Percentiles rank a stretch among this genome's conserved stretches.
Evolutionary conservation across 2,888 invertebrate genomes (phyloP).

Genomic region (Fragum fragum): DNA sequence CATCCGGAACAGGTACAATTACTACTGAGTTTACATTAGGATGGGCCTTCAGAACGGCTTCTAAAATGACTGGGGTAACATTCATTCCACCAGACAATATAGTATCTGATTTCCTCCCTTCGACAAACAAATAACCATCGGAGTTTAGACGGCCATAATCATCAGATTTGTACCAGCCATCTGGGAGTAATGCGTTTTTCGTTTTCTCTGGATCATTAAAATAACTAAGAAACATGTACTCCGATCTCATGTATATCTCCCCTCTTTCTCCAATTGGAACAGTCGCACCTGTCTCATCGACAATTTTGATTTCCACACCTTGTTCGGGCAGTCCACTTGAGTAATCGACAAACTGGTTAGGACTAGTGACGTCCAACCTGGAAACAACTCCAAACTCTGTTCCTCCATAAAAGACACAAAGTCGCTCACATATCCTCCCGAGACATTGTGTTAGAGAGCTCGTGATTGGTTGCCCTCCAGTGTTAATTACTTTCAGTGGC

Average conservation of each 20-base stretch:
- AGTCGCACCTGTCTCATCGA: background rate
- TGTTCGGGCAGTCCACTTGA: background rate
- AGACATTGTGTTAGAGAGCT: slow-evolving; percentile 12
- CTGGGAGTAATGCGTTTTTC: background rate
- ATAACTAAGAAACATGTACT: slow-evolving; percentile 1
- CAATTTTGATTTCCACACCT: background rate
- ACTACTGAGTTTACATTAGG: slow-evolving; percentile 1
- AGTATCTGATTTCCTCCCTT: slow-evolving; percentile 5
- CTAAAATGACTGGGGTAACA: slow-evolving; percentile 4
- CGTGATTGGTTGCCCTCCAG: slow-evolving; percentile 31
- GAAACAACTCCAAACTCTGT: slow-evolving; percentile 4
- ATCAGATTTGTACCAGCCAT: slow-evolving; percentile 35
- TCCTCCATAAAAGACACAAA: slow-evolving; percentile 20
- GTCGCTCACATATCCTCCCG: slow-evolving; percentile 15
- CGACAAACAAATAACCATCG: slow-evolving; percentile 9
- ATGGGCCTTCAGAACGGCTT: background rate
- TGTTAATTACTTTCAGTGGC: slow-evolving; percentile 9
- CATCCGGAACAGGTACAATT: slow-evolving; percentile 9
- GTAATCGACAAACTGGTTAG: background rate
- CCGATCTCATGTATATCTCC: slow-evolving; percentile 9
- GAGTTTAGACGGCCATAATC: slow-evolving; percentile 12
- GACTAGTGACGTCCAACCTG: background rate
- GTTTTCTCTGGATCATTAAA: slow-evolving; percentile 33
- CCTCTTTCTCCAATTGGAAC: slow-evolving; percentile 19
- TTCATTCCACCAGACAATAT: slow-evolving; percentile 11